Base-by-base conservation (phyloP, 2,888 invertebrate genomes). In the Trachelus stipa region DNA sequence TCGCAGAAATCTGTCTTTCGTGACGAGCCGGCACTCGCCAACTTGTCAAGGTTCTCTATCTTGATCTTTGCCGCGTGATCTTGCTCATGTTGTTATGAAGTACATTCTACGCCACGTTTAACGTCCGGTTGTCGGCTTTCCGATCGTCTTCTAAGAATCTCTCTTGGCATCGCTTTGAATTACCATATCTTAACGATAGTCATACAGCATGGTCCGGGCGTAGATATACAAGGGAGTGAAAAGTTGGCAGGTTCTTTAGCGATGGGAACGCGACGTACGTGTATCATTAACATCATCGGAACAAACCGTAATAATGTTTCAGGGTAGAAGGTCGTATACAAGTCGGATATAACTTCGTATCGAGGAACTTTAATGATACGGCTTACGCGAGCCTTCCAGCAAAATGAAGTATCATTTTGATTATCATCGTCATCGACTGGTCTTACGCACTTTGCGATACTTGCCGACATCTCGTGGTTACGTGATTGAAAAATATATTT, bases 181-280 rank as follows among this genome's bases (percentile, higher is more conserved):
- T 83, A 80, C 79, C 82, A 82, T 84, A 81, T 81, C 82, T 83
- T 76, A 83, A 79, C 82, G 81, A 82, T 81, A 81, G 79, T 80
- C 79, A 71, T 34, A 74, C 74, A 73, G 75, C 76, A 74, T 74
- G 68, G 76, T 68, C 6, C 34, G 75, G 40, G 74, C 79, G 77
- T 77, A 76, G 76, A 79, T 77, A 68, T 74, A n/a, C 68, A 33
- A 75, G 71, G 23, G 30, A 73, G 74, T 68, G 34, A 30, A n/a
- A 68, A 68, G 78, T 74, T 73, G 73, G 56, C 40, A 73, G 68
- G 33, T 34, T 35, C 69, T 40, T 69, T 71, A 33, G 69, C 56
- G 75, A 76, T 73, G 68, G 68, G 40, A 40, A 40, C 4, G 15
- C 15, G 40, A 15, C 6, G 40, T 40, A 40, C 40, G 15, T 40